These are phyloP conservation scores for Naja naja DNA, from an alignment of 2,113 vertebrate genomes.

Conservation along the genomic window DNA sequence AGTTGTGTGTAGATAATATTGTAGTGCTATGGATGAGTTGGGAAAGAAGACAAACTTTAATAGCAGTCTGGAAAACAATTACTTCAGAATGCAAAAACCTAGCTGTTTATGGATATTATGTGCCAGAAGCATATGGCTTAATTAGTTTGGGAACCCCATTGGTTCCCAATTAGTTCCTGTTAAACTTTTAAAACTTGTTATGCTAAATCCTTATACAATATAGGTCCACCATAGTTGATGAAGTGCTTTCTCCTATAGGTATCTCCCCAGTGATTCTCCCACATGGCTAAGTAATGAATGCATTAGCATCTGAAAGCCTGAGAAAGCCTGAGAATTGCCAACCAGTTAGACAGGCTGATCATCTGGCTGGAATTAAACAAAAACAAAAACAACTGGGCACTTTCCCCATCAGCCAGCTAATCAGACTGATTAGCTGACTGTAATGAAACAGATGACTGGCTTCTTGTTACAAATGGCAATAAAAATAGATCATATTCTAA, in stretches of 20 bases:
- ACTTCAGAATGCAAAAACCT: background rate
- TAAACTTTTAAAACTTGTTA: background rate
- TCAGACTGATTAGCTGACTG: background rate
- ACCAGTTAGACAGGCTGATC: background rate
- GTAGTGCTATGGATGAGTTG: background rate
- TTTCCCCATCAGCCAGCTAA: background rate
- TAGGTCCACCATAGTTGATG: background rate
- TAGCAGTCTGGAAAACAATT: background rate
- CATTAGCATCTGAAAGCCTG: background rate
- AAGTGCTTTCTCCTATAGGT: background rate
- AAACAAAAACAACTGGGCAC: background rate
- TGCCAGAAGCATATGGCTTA: background rate
- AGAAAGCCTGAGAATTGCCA: background rate
- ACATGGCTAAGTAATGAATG: background rate
- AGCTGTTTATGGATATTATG: background rate
- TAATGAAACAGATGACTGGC: background rate
- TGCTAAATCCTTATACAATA: background rate
- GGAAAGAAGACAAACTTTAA: background rate
- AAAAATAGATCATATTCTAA: background rate
- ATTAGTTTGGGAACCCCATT: background rate
- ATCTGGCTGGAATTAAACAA: background rate
- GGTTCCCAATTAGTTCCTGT: background rate
- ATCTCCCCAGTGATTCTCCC: background rate
- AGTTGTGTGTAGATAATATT: background rate
- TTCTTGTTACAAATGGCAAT: background rate